Percentiles rank a stretch among this genome's conserved stretches.
These are phyloP conservation scores for Cataglyphis cursor DNA, from an alignment of 2,888 invertebrate genomes.

Conservation along the genomic window DNA sequence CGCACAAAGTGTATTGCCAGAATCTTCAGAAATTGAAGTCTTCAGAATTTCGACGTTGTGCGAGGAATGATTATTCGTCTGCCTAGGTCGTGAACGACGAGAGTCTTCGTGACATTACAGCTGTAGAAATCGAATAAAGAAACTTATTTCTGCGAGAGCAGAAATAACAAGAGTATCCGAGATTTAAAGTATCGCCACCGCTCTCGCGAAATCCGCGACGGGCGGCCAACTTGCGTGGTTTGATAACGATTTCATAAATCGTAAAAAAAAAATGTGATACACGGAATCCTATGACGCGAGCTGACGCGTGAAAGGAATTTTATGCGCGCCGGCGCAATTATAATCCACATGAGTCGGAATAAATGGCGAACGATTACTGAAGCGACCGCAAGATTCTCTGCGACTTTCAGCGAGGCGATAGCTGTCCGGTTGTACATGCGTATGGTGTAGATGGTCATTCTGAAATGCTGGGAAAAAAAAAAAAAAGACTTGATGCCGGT, in stretches of 20 bases:
- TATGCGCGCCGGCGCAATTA: constrained; percentile 59
- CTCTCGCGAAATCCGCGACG: background rate
- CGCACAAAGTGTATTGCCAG: background rate
- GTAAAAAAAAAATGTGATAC: constrained; percentile 43
- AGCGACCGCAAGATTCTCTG: constrained; percentile 50
- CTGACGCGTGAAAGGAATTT: constrained; percentile 20
- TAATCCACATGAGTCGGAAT: constrained; percentile 54
- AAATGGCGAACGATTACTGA: constrained; percentile 46
- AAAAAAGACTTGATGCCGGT: background rate
- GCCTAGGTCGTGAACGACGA: background rate
- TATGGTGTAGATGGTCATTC: constrained; percentile 35
- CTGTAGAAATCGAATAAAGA: no score
- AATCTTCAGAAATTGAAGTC: background rate
- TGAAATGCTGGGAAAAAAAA: constrained; percentile 22
- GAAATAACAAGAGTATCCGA: background rate
- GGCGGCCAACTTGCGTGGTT: background rate
- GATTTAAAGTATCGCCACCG: background rate
- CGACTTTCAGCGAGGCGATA: constrained; percentile 23
- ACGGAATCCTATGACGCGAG: constrained; percentile 26
- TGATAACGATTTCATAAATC: constrained; percentile 38
- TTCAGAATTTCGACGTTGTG: background rate
- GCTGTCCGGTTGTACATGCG: constrained; percentile 21
- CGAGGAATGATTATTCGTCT: background rate
- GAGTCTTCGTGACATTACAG: background rate
- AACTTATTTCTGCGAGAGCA: background rate